Conservation (phyloP, 2,797 vertebrate species). For the Muscicapa striata region DNA sequence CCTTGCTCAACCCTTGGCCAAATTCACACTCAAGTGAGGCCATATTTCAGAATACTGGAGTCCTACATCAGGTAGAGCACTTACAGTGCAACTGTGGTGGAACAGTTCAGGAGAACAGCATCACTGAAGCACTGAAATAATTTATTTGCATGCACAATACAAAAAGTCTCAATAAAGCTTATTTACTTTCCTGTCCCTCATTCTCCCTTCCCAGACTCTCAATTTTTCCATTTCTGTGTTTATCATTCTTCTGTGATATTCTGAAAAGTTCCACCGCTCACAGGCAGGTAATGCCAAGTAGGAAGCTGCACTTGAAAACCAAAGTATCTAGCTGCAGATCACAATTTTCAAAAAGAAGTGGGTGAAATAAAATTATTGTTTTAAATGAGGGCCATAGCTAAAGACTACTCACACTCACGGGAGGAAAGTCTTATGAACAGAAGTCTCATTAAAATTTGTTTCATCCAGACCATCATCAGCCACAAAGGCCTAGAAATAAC, state of each 20-base stretch:
- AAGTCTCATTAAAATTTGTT: conserved; percentile 4
- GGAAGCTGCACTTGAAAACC: background rate
- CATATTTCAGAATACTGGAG: background rate
- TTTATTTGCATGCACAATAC: background rate
- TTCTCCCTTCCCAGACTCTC: background rate
- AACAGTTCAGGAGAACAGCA: background rate
- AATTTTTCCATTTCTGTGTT: background rate
- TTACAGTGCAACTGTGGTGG: background rate
- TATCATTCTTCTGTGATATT: background rate
- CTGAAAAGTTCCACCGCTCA: background rate
- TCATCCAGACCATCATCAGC: conserved; percentile 20
- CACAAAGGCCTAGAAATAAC: background rate
- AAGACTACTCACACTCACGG: background rate
- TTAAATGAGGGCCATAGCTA: background rate
- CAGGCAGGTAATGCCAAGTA: background rate
- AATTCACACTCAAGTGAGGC: background rate
- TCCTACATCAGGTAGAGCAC: background rate
- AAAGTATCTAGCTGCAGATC: background rate
- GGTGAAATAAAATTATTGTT: background rate
- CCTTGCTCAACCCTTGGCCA: background rate
- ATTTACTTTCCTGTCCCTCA: background rate
- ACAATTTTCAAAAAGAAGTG: background rate
- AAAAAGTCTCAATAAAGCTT: background rate
- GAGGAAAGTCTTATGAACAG: background rate
- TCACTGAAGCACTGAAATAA: background rate